A percentile compares a stretch with the other conserved stretches of the same genome.
Evolutionary conservation across 2,113 vertebrate species (phyloP).

Genomic region (Plecturocebus donacophilus): DNA sequence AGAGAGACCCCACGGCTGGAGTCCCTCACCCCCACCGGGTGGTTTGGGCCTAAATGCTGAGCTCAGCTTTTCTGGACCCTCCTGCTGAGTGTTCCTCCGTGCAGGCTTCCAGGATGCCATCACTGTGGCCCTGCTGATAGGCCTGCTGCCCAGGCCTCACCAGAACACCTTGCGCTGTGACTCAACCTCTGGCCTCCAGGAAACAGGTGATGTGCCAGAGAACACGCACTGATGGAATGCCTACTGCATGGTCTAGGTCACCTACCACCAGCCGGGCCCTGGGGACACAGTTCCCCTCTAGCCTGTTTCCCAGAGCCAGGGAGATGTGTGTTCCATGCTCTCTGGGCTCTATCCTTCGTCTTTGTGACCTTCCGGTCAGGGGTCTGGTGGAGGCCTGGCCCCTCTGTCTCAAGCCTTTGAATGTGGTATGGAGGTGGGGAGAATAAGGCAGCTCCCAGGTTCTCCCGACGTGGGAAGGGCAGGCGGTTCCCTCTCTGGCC

Average conservation of each 20-base stretch:
- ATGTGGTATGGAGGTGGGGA: neutral
- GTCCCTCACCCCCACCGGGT: fast-evolving
- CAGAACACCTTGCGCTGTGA: no score
- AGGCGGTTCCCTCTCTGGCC: neutral
- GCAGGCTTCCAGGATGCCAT: neutral
- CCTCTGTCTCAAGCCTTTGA: no score
- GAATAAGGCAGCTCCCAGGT: no score
- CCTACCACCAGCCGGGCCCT: neutral
- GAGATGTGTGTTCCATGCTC: neutral
- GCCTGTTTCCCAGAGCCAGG: no score
- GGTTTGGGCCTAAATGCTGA: neutral
- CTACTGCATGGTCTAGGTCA: neutral
- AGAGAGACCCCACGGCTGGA: fast-evolving
- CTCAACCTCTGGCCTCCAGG: neutral
- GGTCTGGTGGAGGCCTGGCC: neutral
- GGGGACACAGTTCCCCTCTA: neutral
- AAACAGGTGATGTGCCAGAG: neutral
- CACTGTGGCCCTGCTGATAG: no score
- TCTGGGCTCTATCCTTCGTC: neutral
- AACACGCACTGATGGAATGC: neutral
- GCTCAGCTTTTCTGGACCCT: neutral
- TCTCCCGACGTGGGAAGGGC: neutral
- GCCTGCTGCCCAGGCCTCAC: neutral
- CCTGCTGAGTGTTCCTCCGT: neutral
- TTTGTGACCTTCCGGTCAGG: no score